phyloP scores from a whole-genome alignment of 2,797 vertebrate species.

The Telmatherina bonti region DNA sequence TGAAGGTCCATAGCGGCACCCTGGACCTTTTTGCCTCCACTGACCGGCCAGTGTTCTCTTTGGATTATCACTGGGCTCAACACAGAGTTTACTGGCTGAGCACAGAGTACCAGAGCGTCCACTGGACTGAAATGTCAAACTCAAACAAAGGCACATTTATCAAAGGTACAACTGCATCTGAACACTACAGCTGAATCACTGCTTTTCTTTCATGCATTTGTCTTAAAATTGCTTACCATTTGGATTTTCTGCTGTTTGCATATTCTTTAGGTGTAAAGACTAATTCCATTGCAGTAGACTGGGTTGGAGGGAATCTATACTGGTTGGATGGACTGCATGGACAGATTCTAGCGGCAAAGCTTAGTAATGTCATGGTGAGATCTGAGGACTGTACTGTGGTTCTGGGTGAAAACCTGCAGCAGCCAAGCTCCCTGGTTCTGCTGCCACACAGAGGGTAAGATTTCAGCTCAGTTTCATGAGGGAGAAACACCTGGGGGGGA shows the following conservation, averaged over 20 bases:
- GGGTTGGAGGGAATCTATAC: slow-evolving; percentile 92
- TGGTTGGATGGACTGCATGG: slow-evolving; percentile 90
- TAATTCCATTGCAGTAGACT: slow-evolving; percentile 90
- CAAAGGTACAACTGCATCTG: slow-evolving; percentile 82
- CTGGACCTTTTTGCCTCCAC: slow-evolving; percentile 80
- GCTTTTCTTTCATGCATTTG: too few species aligned
- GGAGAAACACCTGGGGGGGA: neutral
- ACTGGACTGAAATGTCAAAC: slow-evolving; percentile 83
- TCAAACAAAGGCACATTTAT: slow-evolving; percentile 84
- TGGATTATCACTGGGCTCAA: slow-evolving; percentile 88
- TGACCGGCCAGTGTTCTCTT: slow-evolving; percentile 84
- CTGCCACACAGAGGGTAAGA: slow-evolving; percentile 88
- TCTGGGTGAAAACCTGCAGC: slow-evolving; percentile 86
- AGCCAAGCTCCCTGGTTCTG: slow-evolving; percentile 88
- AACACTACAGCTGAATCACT: too few species aligned
- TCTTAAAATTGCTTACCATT: neutral
- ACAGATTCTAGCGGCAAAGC: slow-evolving; percentile 86
- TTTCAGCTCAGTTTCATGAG: neutral
- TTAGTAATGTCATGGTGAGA: slow-evolving; percentile 75
- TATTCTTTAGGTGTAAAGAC: slow-evolving; percentile 86
- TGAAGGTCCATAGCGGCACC: slow-evolving; percentile 82
- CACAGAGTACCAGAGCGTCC: slow-evolving; percentile 88
- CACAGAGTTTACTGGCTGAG: slow-evolving; percentile 91
- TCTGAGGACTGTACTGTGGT: slow-evolving; percentile 84
- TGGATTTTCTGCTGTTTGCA: neutral